Evolutionary conservation across 2,888 invertebrate genomes (phyloP), one percentile per base, ranked within the genome.

Genomic region (Philonicus albiceps): DNA sequence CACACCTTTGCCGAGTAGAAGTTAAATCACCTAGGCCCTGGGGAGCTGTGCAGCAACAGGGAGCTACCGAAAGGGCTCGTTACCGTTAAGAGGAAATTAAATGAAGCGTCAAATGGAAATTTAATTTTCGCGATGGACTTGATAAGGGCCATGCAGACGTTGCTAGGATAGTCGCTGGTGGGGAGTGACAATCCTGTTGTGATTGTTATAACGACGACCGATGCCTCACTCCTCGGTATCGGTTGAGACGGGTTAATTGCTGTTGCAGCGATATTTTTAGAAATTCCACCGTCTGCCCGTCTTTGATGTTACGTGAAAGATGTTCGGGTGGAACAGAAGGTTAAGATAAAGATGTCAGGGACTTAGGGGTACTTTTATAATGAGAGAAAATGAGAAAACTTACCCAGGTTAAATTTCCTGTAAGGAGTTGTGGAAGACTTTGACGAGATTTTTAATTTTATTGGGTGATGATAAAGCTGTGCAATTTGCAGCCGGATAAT

Each of bases 161-260:
- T 8, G 7, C n/a, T 8, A 2, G 2, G 22, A 27, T 27, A 7
- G 22, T 22, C 13, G 13, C 40, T 13, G 40, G 13, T 16, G 13
- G 49, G 49, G n/a, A n/a, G 40, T 78, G 13, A 27, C 27, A 49
- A 27, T 49, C 49, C 22, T 49, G 40, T 40, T 49, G 11, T 22
- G 78, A 49, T 11, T 19, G 49, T 78, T 30, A 49, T 78, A 31
- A 30, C 27, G 64, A 8, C 22, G 64, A 19, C 27, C 11, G 64
- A 64, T 64, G 8, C 64, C n/a, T n/a, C n/a, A n/a, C n/a, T n/a
- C n/a, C n/a, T n/a, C n/a, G n/a, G n/a, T n/a, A n/a, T n/a, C 22
- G 27, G 19, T 78, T 49, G 78, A 78, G 78, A 78, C 49, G 27
- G 22, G 43, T 78, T 78, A 78, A 78, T 78, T 78, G 78, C 78